phyloP scores from a whole-genome alignment of 1,140 invertebrate species.

The Mycetomoellerius zeteki region DNA sequence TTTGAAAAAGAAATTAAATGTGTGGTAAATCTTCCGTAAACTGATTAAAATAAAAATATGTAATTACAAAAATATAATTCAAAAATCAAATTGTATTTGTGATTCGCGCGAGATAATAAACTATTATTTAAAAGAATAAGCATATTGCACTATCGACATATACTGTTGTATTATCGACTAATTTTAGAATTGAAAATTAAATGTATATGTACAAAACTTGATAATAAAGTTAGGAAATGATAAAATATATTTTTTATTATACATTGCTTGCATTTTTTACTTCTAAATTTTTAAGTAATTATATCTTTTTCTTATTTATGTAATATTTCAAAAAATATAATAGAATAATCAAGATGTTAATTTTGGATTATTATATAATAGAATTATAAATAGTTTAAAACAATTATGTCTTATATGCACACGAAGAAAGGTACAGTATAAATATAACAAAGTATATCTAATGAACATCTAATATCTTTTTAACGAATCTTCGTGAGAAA shows the following conservation, averaged over 20 bases:
- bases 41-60: background rate
- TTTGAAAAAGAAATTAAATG: background rate
- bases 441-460: background rate
- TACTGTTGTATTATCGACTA: background rate
- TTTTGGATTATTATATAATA: background rate
- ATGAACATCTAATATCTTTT: constrained; percentile 3
- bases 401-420: background rate
- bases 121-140: background rate
- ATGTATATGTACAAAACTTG: background rate
- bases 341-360: background rate
- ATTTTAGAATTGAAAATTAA: background rate
- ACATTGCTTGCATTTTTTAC: background rate
- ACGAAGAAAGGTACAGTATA: background rate
- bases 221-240: background rate
- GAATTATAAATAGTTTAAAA: background rate
- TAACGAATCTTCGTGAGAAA: background rate
- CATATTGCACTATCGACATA: background rate
- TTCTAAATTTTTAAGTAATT: background rate
- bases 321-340: background rate
- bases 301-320: background rate
- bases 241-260: background rate
- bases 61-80: background rate
- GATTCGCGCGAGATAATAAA: background rate
- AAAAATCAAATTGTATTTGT: background rate
- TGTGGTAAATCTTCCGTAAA: background rate